Evolutionary conservation across 2,797 vertebrate species (phyloP), one percentile per base, ranked within the genome.

Genomic region (Chloroceryle amazona): DNA sequence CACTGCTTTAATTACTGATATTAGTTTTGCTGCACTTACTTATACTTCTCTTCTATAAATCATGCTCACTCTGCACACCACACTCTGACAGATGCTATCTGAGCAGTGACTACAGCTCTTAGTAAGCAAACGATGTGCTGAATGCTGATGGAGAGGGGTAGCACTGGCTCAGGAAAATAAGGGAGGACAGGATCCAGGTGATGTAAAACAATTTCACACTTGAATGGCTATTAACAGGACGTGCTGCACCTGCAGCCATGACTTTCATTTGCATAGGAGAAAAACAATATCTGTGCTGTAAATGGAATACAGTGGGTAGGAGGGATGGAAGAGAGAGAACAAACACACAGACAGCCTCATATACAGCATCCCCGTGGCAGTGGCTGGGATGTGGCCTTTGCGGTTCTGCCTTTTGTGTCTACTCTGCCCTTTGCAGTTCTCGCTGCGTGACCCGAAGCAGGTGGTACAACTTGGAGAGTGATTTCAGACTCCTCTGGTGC

Each of bases 381-480:
- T 9, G 66, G 25, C 72, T 67, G 11, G 41, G 22, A 28, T 1
- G 51, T 3, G 21, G 31, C 80, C 70, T 54, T 26, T 23, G 54
- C 62, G 19, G 46, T 23, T 71, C 23, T 79, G 71, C 66, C 39
- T 54, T 84, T 46, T 20, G 76, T 75, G 83, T 5, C 83, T 65
- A 87, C 51, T 82, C 84, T 1, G n/a, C 31, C 26, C 94, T 96
- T 79, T 96, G 97, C 78, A 98, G 96, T 11, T 98, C 92, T 86
- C 10, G 93, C 49, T 98, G 98, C 10, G 97, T 97, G 71, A 99
- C 98, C 57, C 95, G 98, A 8, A 99, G 96, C 84, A 99, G 98
- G 55, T 94, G 97, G 18, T 97, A 99, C 66, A 99, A 96, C 89
- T 99, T 96, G 16, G 96, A 96, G 92, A 99, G 97, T 63, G 99